phyloP scores from a whole-genome alignment of 2,888 invertebrate genomes.

The Lydus trimaculatus region DNA sequence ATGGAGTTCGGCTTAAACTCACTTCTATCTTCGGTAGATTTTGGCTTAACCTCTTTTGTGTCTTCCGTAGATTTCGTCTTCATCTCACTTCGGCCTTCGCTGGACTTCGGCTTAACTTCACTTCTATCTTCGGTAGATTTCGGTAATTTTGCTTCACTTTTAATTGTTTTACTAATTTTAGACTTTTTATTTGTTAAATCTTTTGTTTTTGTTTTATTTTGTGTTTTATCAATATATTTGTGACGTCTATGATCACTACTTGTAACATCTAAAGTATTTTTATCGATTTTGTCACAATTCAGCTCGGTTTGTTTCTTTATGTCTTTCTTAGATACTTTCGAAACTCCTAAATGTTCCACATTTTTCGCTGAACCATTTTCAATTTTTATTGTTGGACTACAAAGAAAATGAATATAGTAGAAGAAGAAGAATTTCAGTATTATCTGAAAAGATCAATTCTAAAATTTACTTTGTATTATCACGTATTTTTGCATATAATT shows the following conservation, averaged over 20 bases:
- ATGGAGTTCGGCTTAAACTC: no score
- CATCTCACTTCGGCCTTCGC: slow-evolving; percentile 22
- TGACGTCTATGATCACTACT: slow-evolving; percentile 46
- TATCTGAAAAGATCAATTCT: not conserved
- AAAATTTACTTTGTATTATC: slow-evolving; percentile 49
- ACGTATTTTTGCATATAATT: slow-evolving; percentile 52
- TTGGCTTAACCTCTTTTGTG: slow-evolving; percentile 12
- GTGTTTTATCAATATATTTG: no score
- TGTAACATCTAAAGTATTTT: slow-evolving; percentile 51
- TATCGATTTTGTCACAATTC: slow-evolving; percentile 31
- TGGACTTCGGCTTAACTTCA: slow-evolving; percentile 24
- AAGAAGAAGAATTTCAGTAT: no score
- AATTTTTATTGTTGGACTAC: slow-evolving; percentile 57
- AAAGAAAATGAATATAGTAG: slow-evolving; percentile 32
- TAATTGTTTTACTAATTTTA: slow-evolving; percentile 33
- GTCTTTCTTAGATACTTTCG: slow-evolving; percentile 22
- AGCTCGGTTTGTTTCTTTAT: slow-evolving; percentile 7
- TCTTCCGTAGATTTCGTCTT: slow-evolving; percentile 17
- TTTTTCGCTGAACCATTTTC: slow-evolving; percentile 52
- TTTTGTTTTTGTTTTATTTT: slow-evolving; percentile 50
- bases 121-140: slow-evolving; percentile 8
- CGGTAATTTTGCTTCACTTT: slow-evolving; percentile 13
- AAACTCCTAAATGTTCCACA: slow-evolving; percentile 1
- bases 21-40: slow-evolving; percentile 16
- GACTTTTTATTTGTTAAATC: slow-evolving; percentile 45